Evolutionary conservation across 2,888 invertebrate genomes (phyloP).

Genomic region (Ferrisia virgata): DNA sequence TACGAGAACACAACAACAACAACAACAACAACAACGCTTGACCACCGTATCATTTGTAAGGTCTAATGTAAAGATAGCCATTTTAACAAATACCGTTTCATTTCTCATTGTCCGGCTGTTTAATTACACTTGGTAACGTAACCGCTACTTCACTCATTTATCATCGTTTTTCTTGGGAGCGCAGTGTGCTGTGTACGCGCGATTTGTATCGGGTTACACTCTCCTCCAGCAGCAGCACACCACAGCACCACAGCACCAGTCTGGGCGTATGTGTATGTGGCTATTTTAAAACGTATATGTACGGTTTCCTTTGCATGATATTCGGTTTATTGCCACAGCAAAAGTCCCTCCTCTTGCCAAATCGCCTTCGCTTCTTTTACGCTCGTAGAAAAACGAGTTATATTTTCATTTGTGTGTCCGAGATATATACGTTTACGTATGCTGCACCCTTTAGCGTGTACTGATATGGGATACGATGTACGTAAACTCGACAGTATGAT

Average conservation of each 20-base stretch:
- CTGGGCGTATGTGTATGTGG: background rate
- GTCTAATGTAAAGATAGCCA: constrained; percentile 19
- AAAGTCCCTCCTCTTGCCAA: background rate
- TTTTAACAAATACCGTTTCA: constrained; percentile 44
- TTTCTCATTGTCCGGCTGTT: constrained; percentile 38
- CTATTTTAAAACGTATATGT: no score
- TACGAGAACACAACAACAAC: background rate
- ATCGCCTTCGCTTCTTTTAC: background rate
- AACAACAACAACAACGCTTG: background rate
- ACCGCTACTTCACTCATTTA: constrained; percentile 38
- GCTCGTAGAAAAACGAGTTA: background rate
- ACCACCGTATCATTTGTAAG: background rate
- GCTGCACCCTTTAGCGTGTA: background rate
- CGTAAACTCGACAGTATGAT: background rate
- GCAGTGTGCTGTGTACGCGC: background rate
- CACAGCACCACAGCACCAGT: no score
- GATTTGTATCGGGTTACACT: background rate
- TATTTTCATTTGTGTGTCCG: constrained; percentile 1
- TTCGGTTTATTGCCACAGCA: background rate
- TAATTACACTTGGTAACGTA: constrained; percentile 44
- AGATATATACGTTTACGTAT: no score
- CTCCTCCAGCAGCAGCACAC: no score
- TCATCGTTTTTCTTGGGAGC: constrained; percentile 33
- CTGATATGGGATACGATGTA: background rate
- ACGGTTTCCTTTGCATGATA: background rate